Percentiles rank a stretch among this genome's conserved stretches.
phyloP scores from a whole-genome alignment of 2,797 vertebrate species.

The Lycodopsis pacificus region DNA sequence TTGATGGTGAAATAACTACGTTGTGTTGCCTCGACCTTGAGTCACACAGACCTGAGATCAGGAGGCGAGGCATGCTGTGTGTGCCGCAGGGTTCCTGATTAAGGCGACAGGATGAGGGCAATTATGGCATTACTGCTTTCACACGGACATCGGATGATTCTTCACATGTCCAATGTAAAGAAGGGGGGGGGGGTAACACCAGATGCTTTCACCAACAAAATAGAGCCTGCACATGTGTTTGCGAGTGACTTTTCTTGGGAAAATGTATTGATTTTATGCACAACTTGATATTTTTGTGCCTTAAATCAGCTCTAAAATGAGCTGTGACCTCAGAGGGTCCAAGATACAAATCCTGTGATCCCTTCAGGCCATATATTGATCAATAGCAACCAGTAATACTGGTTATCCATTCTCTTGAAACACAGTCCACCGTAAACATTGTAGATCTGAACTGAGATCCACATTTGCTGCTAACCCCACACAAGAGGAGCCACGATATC shows the following conservation, averaged over 20 bases:
- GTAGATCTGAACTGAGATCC: constrained; percentile 24
- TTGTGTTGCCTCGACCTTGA: constrained; percentile 65
- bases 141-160: constrained; percentile 77
- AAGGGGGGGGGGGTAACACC: background rate
- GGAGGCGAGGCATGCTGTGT: constrained; percentile 48
- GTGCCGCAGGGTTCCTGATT: constrained; percentile 71
- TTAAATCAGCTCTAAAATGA: constrained; percentile 29
- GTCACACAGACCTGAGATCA: constrained; percentile 57
- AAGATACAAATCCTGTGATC: constrained; percentile 21
- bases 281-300: background rate
- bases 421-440: constrained; percentile 4
- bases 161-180: constrained; percentile 68
- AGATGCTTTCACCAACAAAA: constrained; percentile 16
- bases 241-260: background rate
- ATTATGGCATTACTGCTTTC: constrained; percentile 81
- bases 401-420: constrained; percentile 32
- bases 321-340: constrained; percentile 28
- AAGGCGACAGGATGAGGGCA: constrained; percentile 80
- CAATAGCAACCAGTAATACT: constrained; percentile 21
- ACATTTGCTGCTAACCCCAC: constrained; percentile 27
- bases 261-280: background rate
- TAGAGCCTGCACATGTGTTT: constrained; percentile 4
- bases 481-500: constrained; percentile 23
- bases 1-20: constrained; percentile 29
- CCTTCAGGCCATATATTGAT: constrained; percentile 27